Base-by-base conservation (phyloP, 2,113 vertebrate genomes). In the Sorex araneus region DNA sequence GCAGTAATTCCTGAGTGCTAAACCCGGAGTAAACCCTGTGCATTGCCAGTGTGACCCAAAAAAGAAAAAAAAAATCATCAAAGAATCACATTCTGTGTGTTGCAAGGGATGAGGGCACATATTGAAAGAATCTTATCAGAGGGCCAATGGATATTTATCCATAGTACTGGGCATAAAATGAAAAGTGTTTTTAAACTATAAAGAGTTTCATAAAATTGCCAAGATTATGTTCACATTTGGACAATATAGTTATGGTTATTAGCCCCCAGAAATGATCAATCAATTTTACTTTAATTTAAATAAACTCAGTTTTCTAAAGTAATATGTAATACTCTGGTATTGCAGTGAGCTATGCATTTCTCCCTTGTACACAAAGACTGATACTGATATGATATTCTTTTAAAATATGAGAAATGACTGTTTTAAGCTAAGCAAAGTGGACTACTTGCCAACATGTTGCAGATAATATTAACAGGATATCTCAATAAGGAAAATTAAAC, bases 241-340 rank as follows among this genome's bases (percentile, higher is more conserved):
- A 36, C 45, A 77, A 23, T 15, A 75, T 3, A 40, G 21, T 28
- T 77, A 25, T 18, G 16, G 30, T 47, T 63, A 67, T 10, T 34
- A 54, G 1, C 23, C 4, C 5, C 6, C 36, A 78, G 77, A 94
- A 57, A 75, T 32, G 5, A 54, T 32, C 3, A 40, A 28, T 64
- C 67, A 40, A 40, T 40, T 40, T 40, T n/a, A n/a, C n/a, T n/a
- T n/a, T n/a, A n/a, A n/a, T 43, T 91, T 23, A 88, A 85, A 95
- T 54, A 43, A 9, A 54, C 1, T 8, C 13, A 32, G 60, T 77
- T 69, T 27, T 87, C 30, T 66, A 64, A 75, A 32, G 10, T 3
- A 27, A 0, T 8, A 7, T 2, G 6, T 28, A 67, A 7, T 27
- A 63, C 16, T 71, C 21, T 50, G 47, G 4, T 19, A 92, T 85